Base-by-base conservation (phyloP, 2,113 vertebrate genomes). In the Hystrix brachyura region DNA sequence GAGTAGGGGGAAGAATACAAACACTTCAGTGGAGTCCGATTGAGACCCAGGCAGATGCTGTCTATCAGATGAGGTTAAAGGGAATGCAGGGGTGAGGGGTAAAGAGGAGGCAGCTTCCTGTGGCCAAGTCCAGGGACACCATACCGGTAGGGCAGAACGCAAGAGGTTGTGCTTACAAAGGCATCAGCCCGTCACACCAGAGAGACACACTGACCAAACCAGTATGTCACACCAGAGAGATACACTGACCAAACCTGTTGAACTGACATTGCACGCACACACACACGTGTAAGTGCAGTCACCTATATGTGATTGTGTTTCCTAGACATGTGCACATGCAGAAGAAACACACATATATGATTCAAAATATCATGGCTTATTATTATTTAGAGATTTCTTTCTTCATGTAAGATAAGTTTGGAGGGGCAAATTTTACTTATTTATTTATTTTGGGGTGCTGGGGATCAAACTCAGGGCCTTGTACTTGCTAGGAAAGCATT, bases 1-100 rank as follows among this genome's bases (percentile, higher is more conserved):
- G 80, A 84, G 60, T 82, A 76, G 96, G 93, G 92, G 96, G 97
- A 96, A 38, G 96, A 98, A 96, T 87, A 94, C 46, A 89, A 94
- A 97, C 85, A 97, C 95, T 95, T 94, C 93, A 25, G 53, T 96
- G 97, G 97, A 98, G 97, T 92, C 97, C 96, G 97, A 92, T 87
- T 91, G 46, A 0, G n/a, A 92, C 95, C 94, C 87, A 95, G 95
- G 97, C 84, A 95, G 91, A 87, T 87, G 91, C 85, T 97, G 98
- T 96, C 97, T 95, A 86, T 96, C 95, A 53, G 51, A 82, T 57
- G 79, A 86, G 91, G 96, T 4, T 96, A 97, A 97, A 96, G 95
- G 94, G 96, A 93, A 95, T 67, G 93, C 87, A 93, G 71, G 96
- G 96, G 95, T 72, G 69, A 46, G 82, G 65, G 23, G 62, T 18